Conservation (phyloP, 2,113 vertebrate genomes). For the Sialia sialis region DNA sequence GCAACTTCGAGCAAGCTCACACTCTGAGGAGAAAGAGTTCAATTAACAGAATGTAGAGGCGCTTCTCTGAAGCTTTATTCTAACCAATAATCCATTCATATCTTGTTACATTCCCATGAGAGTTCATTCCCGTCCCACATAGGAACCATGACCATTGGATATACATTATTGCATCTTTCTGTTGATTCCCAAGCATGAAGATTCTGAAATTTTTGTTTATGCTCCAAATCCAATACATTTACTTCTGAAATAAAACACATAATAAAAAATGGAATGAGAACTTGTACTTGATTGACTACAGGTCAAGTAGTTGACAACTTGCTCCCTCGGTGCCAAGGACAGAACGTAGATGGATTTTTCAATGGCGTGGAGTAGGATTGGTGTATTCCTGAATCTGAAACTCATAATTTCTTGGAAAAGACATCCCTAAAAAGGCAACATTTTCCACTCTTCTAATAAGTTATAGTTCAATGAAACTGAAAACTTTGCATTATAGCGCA, state of each 20-base stretch:
- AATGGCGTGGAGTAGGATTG: background rate
- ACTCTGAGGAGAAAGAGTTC: background rate
- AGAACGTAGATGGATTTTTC: background rate
- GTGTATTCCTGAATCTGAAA: background rate
- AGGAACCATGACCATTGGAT: background rate
- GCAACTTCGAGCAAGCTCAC: background rate
- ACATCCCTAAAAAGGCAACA: background rate
- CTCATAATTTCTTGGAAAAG: background rate
- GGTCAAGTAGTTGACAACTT: background rate
- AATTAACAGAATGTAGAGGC: background rate
- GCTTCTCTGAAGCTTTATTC: background rate
- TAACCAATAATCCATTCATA: background rate
- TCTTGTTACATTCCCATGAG: background rate
- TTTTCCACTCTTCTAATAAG: background rate
- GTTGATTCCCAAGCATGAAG: background rate
- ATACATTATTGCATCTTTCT: background rate
- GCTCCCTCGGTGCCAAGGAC: background rate
- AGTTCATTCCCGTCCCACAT: background rate
- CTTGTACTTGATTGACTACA: background rate
- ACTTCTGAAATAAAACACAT: background rate
- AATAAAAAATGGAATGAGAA: background rate
- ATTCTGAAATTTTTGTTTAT: background rate
- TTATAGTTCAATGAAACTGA: background rate
- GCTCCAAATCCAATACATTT: background rate
- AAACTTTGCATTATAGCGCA: background rate